Evolutionary conservation across 1,140 invertebrate genomes (phyloP), one percentile per base, ranked within the genome.

Genomic region (Papilio polytes): DNA sequence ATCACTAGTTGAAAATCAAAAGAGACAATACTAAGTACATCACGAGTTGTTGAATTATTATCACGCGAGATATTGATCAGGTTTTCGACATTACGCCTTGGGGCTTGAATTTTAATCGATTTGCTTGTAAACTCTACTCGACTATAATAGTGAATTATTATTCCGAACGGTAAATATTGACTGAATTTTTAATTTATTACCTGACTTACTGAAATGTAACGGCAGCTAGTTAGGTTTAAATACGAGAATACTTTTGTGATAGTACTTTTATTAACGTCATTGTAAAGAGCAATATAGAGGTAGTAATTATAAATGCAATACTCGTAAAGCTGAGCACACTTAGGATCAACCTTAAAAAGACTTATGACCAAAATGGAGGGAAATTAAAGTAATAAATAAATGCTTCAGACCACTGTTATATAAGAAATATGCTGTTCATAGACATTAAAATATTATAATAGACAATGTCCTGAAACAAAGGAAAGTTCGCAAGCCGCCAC

Each of bases 41-140:
- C 77, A 78, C 56, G 77, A 78, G 77, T 63, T 63, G 56, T 78
- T 78, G 77, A 78, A 78, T 78, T 78, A 78, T 78, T 78, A 78
- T 78, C 77, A 46, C 56, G 77, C 77, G 36, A 78, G 77, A 78
- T 78, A 78, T 78, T 63, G 77, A 78, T 78, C 77, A 76, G 44
- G 74, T 78, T 78, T 78, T 78, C 59, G 36, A 78, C 36, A 51
- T 76, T 76, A 15, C 41, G 77, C 77, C 77, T 66, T 18, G 48
- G 77, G 53, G 56, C 15, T 59, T 59, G 76, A 46, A 78, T 78
- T 78, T 78, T 78, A 78, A 78, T 78, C 77, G 77, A 63, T 63
- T 63, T 41, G 76, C 76, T 59, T 78, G 56, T 78, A 59, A 59
- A 63, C 31, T 78, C 18, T 78, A 63, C 56, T 56, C 56, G 31